Evolutionary conservation across 2,888 invertebrate genomes (phyloP), one percentile per base, ranked within the genome.

Genomic region (Dicyrtomina minuta): DNA sequence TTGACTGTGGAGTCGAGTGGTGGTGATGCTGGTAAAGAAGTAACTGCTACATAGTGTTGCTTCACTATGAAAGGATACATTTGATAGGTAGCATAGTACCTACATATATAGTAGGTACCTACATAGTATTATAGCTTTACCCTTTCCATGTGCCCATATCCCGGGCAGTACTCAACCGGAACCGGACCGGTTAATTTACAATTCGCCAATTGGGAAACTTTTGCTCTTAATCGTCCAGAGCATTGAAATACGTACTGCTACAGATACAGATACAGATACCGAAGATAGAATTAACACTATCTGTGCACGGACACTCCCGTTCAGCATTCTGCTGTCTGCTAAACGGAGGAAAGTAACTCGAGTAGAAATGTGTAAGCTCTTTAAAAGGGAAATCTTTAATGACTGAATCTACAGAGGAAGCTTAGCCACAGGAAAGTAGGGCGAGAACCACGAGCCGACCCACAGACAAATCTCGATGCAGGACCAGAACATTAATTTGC

Each of bases 381-480:
- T 55, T 55, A 55, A n/a, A n/a, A n/a, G 56, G 15, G 8, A 58
- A 51, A 20, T 13, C 58, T 41, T n/a, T 58, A 58, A 58, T 39
- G 58, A 58, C 22, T 39, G 41, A 39, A 58, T 39, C 13, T 49
- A 12, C 49, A 49, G 6, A 20, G 49, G 22, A n/a, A 10, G 1
- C 49, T n/a, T n/a, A 4, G 17, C 49, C 49, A 53, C 53, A 22
- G 24, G 24, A 53, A 24, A 53, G 22, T 53, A 58, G 33, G 10
- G 20, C 27, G 39, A n/a, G n/a, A n/a, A 10, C 58, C 58, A 58
- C 58, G 12, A n/a, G 33, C 8, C 41, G 20, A 58, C 41, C 58
- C 41, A 58, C 39, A 58, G 58, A 58, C 58, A 58, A 41, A 58
- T 58, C n/a, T 12, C n/a, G 58, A 39, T 58, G 58, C 39, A 58